Evolutionary conservation across 2,888 invertebrate genomes (phyloP), one percentile per base, ranked within the genome.

Genomic region (Acanthococcus lagerstroemiae): DNA sequence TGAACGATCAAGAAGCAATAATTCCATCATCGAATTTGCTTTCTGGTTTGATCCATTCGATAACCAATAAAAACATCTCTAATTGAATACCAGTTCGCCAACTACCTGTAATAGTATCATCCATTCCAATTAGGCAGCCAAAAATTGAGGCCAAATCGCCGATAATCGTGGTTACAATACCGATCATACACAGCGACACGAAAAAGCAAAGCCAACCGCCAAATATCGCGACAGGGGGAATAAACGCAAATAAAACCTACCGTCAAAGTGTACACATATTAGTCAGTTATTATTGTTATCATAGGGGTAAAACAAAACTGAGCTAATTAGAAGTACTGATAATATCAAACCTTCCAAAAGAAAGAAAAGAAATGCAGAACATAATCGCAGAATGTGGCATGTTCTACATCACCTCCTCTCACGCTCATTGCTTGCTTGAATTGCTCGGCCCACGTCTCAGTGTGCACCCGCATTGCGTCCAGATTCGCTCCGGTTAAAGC

Each of bases 151-250:
- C 83, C 67, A 82, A 72, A 71, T 83, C 82, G 24, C 82, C 82
- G 44, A 83, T 78, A 63, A 83, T 74, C 22, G 81, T 80, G 0
- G 83, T 83, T 54, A 83, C 74, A 1, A 82, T 19, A 46, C 82
- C 83, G 70, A 83, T 82, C 56, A 78, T 74, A 3, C 71, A 69
- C 46, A 83, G 74, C 0, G 83, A 80, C 4, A 78, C 73, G 56
- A 78, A 67, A 74, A 83, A 83, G 55, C 80, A 79, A 7, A 80
- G 72, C 81, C 82, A 83, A 0, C 83, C 83, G 17, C 81, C 80
- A 57, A 76, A 74, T n/a, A 81, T 74, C 7, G 75, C 75, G 1
- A 82, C 78, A 1, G 83, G 83, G 1, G 77, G 77, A 24, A 77
- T 73, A 46, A 81, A 74, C 17, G 73, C 69, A 45, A 74, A 74